phyloP scores from a whole-genome alignment of 2,888 invertebrate genomes.

The Sturmia bella region DNA sequence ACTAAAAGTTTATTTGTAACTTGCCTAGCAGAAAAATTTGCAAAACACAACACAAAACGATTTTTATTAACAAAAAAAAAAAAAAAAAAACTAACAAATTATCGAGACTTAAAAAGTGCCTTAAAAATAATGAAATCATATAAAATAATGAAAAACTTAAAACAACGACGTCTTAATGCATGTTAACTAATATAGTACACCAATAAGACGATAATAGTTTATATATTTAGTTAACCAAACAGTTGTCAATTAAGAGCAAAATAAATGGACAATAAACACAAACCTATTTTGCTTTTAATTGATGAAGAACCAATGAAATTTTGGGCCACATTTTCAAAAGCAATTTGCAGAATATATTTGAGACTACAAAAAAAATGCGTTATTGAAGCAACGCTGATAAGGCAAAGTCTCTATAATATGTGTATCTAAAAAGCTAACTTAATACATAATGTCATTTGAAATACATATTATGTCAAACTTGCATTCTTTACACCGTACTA shows the following conservation, averaged over 20 bases:
- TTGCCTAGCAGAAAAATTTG: conserved; percentile 42
- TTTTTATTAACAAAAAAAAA: conserved; percentile 30
- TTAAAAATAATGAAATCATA: conserved; percentile 44
- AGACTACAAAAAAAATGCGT: not conserved
- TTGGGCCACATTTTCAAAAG: conserved; percentile 10
- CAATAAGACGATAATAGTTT: conserved; percentile 61
- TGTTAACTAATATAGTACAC: conserved; percentile 4
- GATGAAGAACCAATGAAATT: conserved; percentile 51
- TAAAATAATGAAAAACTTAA: conserved; percentile 38
- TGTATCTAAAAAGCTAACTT: too few species aligned
- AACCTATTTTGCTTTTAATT: conserved; percentile 74
- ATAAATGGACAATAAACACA: conserved; percentile 13
- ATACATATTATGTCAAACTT: too few species aligned
- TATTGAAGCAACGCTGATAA: too few species aligned
- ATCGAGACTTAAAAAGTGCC: conserved; percentile 64
- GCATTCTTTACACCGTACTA: too few species aligned
- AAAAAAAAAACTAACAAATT: conserved; percentile 40
- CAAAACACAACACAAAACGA: conserved; percentile 30
- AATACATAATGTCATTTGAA: too few species aligned
- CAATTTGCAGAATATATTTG: not conserved
- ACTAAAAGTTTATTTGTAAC: conserved; percentile 9
- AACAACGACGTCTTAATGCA: conserved; percentile 65
- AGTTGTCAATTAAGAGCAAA: conserved; percentile 36
- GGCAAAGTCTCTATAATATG: too few species aligned
- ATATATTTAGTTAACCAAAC: conserved; percentile 17